Conservation (phyloP, 1,140 invertebrate genomes). For the Tetragonula clypearis region DNA sequence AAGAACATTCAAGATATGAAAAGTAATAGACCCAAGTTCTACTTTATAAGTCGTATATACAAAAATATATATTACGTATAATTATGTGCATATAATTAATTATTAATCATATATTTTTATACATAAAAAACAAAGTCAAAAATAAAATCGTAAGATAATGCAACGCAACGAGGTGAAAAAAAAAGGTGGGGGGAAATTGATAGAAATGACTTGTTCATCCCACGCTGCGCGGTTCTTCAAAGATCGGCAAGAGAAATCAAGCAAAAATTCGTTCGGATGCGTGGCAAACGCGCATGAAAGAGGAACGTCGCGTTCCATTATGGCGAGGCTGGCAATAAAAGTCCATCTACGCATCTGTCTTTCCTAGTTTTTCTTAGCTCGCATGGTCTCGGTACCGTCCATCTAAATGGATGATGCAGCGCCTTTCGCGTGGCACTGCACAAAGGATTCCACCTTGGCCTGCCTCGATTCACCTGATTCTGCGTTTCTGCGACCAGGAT, state of each 20-base stretch:
- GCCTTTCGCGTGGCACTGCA: slow-evolving; percentile 50
- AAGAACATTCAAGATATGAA: no score
- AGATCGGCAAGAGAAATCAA: background rate
- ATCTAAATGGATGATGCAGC: slow-evolving; percentile 66
- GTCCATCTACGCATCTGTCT: slow-evolving; percentile 50
- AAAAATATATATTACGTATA: no score
- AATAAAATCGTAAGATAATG: no score
- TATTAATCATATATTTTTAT: no score
- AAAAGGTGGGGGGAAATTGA: background rate
- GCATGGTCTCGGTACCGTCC: slow-evolving; percentile 18
- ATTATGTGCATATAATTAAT: no score
- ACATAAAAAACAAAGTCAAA: no score
- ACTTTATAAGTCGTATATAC: no score
- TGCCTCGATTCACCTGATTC: slow-evolving; percentile 61
- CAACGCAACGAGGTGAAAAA: no score
- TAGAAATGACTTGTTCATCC: slow-evolving; percentile 6
- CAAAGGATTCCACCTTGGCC: slow-evolving; percentile 59
- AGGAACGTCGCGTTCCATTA: slow-evolving; percentile 36
- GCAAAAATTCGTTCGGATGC: slow-evolving; percentile 26
- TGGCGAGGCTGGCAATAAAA: slow-evolving; percentile 48
- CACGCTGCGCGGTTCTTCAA: background rate
- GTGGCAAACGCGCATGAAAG: slow-evolving; percentile 12
- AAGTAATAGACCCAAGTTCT: no score
- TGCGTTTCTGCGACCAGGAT: slow-evolving; percentile 20
- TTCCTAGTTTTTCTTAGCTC: slow-evolving; percentile 56